Evolutionary conservation across 2,888 invertebrate genomes (phyloP), one percentile per base, ranked within the genome.

Genomic region (Orthosia cruda): DNA sequence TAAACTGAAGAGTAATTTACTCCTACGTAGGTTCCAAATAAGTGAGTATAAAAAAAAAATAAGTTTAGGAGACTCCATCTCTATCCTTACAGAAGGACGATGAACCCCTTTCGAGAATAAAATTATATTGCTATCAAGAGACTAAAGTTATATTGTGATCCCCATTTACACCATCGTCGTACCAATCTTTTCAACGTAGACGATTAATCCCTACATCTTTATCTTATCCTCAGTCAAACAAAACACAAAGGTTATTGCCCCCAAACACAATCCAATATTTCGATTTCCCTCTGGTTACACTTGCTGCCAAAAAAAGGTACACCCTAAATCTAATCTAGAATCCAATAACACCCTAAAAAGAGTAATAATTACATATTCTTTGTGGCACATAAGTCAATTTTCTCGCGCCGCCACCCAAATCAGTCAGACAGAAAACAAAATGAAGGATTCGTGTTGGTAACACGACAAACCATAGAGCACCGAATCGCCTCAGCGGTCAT

Each of bases 391-490:
- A 50, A 74, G 63, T 78, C 57, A 64, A 81, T 81, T 73, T 65
- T 74, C 80, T 62, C 72, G 45, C 70, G 49, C 26, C 58, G 52
- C 5, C 59, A 70, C 20, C 57, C 64, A 20, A 81, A 75, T 88
- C 87, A 86, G 79, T 87, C 73, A 75, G 79, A 85, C 54, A 86
- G 85, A 80, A 84, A 82, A 79, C 76, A 85, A 88, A 88, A 84
- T 77, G 78, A 83, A 85, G 78, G 79, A 80, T 57, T 52, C 70
- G 20, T 66, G 75, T 81, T 79, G 76, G 84, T 91, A 88, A 90
- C 89, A 26, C 7, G 62, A 63, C 49, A 63, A 49, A 23, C 49
- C 61, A 61, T 20, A 61, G 61, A 61, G 4, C 16, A 15, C 15
- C 1, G 15, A 61, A 9, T 15, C 9, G 45, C 1, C 9, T 15